Evolutionary conservation across 2,797 vertebrate genomes (phyloP).

Genomic region (Falco biarmicus): DNA sequence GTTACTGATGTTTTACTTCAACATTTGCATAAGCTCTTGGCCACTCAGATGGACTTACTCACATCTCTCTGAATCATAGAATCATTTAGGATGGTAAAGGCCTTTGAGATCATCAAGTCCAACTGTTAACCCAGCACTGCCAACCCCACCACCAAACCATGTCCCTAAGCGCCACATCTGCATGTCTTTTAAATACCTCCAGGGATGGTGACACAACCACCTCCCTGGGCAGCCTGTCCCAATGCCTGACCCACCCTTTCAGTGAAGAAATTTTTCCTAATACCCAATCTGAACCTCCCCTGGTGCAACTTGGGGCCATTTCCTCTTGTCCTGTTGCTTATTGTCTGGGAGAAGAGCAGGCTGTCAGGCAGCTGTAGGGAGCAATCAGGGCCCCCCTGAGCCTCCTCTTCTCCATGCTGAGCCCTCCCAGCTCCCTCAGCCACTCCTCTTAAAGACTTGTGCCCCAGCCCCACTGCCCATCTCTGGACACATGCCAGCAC

Average conservation of each 20-base stretch:
- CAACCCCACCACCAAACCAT: neutral
- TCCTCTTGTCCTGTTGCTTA: neutral
- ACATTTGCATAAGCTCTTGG: conserved; percentile 75
- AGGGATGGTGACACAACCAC: neutral
- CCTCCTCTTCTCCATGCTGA: neutral
- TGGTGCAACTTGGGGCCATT: neutral
- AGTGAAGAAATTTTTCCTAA: neutral
- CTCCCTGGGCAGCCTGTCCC: neutral
- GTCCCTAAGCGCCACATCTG: neutral
- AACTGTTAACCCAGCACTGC: neutral
- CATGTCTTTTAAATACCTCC: neutral
- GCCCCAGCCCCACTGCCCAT: accelerated
- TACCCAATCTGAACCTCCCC: neutral
- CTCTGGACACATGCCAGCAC: neutral
- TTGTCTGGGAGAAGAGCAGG: neutral
- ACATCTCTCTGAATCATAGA: neutral
- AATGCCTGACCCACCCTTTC: neutral
- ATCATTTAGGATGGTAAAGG: neutral
- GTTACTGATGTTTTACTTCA: conserved; percentile 66
- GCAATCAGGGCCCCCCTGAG: neutral
- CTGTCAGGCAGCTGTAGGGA: neutral
- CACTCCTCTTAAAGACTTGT: neutral
- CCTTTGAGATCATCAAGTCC: neutral
- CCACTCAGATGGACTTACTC: conserved; percentile 61
- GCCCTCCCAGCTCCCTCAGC: neutral